Evolutionary conservation across 1,140 invertebrate species (phyloP), one percentile per base, ranked within the genome.

Genomic region (Sitodiplosis mosellana): DNA sequence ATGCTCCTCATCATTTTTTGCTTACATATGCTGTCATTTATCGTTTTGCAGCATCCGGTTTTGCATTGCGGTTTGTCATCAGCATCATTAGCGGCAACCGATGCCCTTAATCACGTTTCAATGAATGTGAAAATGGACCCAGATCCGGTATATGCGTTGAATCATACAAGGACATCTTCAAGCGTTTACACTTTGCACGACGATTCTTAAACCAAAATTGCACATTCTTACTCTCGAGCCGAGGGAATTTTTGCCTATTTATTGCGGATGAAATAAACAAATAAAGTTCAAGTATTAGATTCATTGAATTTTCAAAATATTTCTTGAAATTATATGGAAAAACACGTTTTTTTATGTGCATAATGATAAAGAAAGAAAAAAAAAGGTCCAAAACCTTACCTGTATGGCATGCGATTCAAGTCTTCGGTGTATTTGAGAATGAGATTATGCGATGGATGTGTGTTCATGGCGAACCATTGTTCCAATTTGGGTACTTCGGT

Each of bases 171-270:
- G 84, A 83, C 82, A 88, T 86, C 66, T 89, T 89, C 56, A 92
- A 68, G 20, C 92, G 72, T 66, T 96, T 97, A 60, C 88, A 92
- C 66, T 97, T 97, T 52, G 93, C 93, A 41, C 91, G 71, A 41
- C 92, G 80, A 64, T 96, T 97, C 67, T 95, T 95, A 65, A 90
- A 88, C 86, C 86, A 90, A 62, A 98, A 92, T 67, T 97, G 92
- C 46, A 98, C 90, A 62, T 98, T 97, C 68, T 96, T 96, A 15
- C 92, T 90, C 65, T 97, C 92, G 21, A 98, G 70, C 19, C 88
- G 78, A 0, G 92, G 93, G 65, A 96, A 97, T 65, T 96, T 95
- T 63, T 93, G 89, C 55, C 92, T 73, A 45, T 8, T 46, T 33
- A 27, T 27, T 27, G 27, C 10, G 3, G 27, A 5, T 27, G 27